Conservation (phyloP, 2,888 invertebrate species). For the Argyra leucocephala region DNA sequence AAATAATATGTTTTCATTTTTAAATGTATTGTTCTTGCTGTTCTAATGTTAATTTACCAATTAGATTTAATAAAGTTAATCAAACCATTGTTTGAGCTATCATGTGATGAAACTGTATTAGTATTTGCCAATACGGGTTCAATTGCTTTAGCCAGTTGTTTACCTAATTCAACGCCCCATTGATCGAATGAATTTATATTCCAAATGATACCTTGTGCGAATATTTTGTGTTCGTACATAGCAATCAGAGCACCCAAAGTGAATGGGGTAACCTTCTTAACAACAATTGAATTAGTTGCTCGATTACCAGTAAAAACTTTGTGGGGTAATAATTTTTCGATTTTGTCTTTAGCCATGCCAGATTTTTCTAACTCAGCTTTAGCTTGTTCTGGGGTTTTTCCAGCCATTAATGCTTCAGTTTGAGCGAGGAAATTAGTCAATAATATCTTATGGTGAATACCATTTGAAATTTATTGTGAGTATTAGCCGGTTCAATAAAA, state of each 20-base stretch:
- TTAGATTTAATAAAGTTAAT: slow-evolving; percentile 85
- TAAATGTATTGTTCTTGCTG: not conserved
- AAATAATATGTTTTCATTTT: not conserved
- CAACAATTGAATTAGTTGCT: slow-evolving; percentile 93
- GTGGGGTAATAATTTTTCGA: slow-evolving; percentile 79
- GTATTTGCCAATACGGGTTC: slow-evolving; percentile 78
- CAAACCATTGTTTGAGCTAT: slow-evolving; percentile 92
- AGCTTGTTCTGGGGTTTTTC: slow-evolving; percentile 52
- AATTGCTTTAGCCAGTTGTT: slow-evolving; percentile 96
- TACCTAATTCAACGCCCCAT: slow-evolving; percentile 99
- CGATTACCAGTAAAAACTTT: slow-evolving; percentile 95
- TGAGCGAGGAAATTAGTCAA: slow-evolving; percentile 96
- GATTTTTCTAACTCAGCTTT: slow-evolving; percentile 69
- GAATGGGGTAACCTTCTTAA: slow-evolving; percentile 86
- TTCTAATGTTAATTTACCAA: slow-evolving; percentile 36
- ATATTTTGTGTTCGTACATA: slow-evolving; percentile 98
- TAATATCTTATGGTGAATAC: slow-evolving; percentile 86
- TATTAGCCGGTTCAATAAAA: slow-evolving; percentile 87
- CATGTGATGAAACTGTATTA: slow-evolving; percentile 63
- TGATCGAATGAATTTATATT: slow-evolving; percentile 99
- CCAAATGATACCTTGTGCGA: slow-evolving; percentile 97
- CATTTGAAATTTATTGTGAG: slow-evolving; percentile 74
- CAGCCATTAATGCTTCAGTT: slow-evolving; percentile 96
- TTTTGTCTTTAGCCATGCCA: slow-evolving; percentile 61
- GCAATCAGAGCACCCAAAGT: slow-evolving; percentile 88